Evolutionary conservation across 2,888 invertebrate genomes (phyloP).

Genomic region (Amaurobius ferox): DNA sequence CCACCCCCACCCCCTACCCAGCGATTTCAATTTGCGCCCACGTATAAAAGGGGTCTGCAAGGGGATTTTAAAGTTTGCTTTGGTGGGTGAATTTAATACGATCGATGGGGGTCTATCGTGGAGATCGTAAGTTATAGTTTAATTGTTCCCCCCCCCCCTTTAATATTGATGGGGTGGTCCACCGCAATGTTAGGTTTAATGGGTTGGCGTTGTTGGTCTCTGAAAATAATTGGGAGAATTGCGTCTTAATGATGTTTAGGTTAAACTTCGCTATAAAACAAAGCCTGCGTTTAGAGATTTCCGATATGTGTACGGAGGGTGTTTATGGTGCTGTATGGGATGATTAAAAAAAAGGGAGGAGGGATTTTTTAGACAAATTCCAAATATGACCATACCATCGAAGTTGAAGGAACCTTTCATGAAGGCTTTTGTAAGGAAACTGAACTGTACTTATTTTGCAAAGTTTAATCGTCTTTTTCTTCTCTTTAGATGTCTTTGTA

Average conservation of each 20-base stretch:
- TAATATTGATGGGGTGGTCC: slow-evolving; percentile 3
- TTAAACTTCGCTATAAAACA: background rate
- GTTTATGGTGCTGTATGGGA: too few species aligned
- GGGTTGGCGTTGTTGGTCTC: background rate
- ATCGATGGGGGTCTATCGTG: slow-evolving; percentile 14
- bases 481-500: too few species aligned
- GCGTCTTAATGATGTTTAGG: background rate
- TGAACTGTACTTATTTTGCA: too few species aligned
- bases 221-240: slow-evolving; percentile 5
- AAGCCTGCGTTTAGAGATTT: background rate
- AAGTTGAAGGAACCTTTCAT: too few species aligned
- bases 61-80: slow-evolving; percentile 49
- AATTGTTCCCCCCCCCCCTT: slow-evolving; percentile 8
- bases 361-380: too few species aligned
- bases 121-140: slow-evolving; percentile 19
- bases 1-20: slow-evolving; percentile 13
- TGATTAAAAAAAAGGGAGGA: too few species aligned
- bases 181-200: slow-evolving; percentile 13
- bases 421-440: too few species aligned
- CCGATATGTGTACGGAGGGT: background rate
- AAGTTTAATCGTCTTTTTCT: too few species aligned
- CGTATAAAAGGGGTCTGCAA: slow-evolving; percentile 26
- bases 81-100: slow-evolving; percentile 35
- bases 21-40: slow-evolving; percentile 64
- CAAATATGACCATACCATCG: too few species aligned